Evolutionary conservation across 2,888 invertebrate genomes (phyloP).

Genomic region (Temnothorax unifasciatus): DNA sequence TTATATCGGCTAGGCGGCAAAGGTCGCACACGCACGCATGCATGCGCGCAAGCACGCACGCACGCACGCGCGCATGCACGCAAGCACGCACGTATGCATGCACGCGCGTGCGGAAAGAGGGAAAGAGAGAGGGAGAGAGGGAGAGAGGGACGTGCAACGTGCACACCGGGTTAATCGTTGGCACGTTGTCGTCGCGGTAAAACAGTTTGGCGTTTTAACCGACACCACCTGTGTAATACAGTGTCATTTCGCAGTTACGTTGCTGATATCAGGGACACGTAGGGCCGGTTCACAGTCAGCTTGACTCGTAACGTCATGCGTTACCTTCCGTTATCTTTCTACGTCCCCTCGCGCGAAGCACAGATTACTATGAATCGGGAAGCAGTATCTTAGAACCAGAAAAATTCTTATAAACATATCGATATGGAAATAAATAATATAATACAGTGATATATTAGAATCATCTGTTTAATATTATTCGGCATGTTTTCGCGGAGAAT

Average conservation of each 20-base stretch:
- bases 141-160: slow-evolving; percentile 56
- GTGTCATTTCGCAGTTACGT: slow-evolving; percentile 44
- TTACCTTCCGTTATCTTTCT: background rate
- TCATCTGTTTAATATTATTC: background rate
- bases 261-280: slow-evolving; percentile 17
- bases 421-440: background rate
- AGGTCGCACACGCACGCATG: slow-evolving; percentile 54
- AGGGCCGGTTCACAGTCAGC: background rate
- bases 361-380: background rate
- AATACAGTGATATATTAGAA: background rate
- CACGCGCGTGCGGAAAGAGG: slow-evolving; percentile 60
- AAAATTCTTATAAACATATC: background rate
- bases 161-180: slow-evolving; percentile 82
- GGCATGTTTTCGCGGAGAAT: background rate
- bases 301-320: background rate
- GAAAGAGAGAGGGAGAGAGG: slow-evolving; percentile 48
- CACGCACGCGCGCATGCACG: slow-evolving; percentile 18
- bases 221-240: slow-evolving; percentile 54
- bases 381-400: background rate
- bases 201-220: slow-evolving; percentile 83
- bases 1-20: slow-evolving; percentile 68
- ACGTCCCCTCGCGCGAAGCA: background rate
- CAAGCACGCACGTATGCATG: slow-evolving; percentile 12
- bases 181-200: slow-evolving; percentile 83
- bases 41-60: background rate